Evolutionary conservation across 2,113 vertebrate genomes (phyloP).

Genomic region (Mus musculus): DNA sequence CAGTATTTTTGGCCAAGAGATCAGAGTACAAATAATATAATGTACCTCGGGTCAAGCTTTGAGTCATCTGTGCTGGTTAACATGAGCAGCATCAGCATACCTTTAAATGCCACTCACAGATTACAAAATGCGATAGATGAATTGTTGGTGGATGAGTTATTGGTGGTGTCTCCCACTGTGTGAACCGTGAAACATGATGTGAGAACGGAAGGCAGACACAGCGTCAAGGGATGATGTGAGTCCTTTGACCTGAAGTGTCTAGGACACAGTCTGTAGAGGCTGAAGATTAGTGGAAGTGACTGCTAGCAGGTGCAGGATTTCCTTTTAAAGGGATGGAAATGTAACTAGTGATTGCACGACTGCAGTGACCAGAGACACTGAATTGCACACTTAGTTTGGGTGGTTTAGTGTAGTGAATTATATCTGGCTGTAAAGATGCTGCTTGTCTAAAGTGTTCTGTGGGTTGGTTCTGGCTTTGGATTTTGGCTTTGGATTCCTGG

Average conservation of each 20-base stretch:
- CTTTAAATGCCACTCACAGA: slow-evolving; percentile 12
- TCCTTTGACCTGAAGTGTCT: slow-evolving; percentile 25
- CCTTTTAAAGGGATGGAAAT: slow-evolving; percentile 35
- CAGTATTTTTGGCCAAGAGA: background rate
- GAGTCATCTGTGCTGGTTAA: background rate
- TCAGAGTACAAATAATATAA: slow-evolving; percentile 12
- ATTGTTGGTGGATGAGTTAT: slow-evolving; percentile 10
- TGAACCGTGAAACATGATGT: slow-evolving; percentile 35
- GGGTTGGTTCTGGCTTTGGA: background rate
- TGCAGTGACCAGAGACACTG: background rate
- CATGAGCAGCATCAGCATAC: background rate
- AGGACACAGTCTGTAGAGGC: background rate
- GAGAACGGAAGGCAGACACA: slow-evolving; percentile 17
- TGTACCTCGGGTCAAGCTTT: slow-evolving; percentile 21
- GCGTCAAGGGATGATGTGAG: background rate
- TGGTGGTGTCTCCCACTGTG: background rate
- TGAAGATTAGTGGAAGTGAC: background rate
- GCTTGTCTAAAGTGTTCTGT: background rate
- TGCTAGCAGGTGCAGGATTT: background rate
- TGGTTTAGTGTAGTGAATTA: slow-evolving; percentile 14
- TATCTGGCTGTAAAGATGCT: background rate
- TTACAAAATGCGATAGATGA: background rate
- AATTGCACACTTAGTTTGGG: background rate
- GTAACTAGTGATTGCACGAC: background rate
- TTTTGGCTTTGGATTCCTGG: background rate